Percentiles rank a stretch among this genome's conserved stretches.
Evolutionary conservation across 2,113 vertebrate genomes (phyloP).

Genomic region (Chionis minor): DNA sequence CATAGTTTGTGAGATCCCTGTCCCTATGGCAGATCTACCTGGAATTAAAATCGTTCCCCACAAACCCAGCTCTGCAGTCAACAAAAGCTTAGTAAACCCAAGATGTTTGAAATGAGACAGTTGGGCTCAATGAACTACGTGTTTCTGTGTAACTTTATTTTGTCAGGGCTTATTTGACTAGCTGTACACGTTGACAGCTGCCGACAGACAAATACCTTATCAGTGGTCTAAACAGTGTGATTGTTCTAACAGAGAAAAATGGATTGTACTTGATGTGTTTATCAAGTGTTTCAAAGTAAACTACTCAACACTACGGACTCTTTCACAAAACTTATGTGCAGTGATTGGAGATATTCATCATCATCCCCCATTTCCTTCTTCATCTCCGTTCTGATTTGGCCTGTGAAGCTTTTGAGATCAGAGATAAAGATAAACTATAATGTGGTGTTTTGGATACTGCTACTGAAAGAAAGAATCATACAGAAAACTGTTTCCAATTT

Average conservation of each 20-base stretch:
- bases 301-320: not conserved
- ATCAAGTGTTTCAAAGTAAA: not conserved
- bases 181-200: not conserved
- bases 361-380: not conserved
- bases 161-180: constrained; percentile 6
- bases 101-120: not conserved
- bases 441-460: not conserved
- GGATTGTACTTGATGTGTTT: not conserved
- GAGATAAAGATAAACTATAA: not conserved
- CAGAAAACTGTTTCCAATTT: not conserved
- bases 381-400: not conserved
- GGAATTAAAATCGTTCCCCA: not conserved
- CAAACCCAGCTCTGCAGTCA: not conserved
- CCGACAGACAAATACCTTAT: not conserved
- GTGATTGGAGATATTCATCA: not conserved
- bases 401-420: not conserved
- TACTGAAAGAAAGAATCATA: not conserved
- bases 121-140: not conserved
- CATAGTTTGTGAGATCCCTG: not conserved
- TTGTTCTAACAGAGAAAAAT: not conserved
- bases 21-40: not conserved
- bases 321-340: not conserved
- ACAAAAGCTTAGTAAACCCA: not conserved
- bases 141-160: constrained; percentile 32
- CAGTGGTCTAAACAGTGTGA: constrained; percentile 1